Evolutionary conservation across 2,113 vertebrate species (phyloP), one percentile per base, ranked within the genome.

Genomic region (Rhagologus leucostigma): DNA sequence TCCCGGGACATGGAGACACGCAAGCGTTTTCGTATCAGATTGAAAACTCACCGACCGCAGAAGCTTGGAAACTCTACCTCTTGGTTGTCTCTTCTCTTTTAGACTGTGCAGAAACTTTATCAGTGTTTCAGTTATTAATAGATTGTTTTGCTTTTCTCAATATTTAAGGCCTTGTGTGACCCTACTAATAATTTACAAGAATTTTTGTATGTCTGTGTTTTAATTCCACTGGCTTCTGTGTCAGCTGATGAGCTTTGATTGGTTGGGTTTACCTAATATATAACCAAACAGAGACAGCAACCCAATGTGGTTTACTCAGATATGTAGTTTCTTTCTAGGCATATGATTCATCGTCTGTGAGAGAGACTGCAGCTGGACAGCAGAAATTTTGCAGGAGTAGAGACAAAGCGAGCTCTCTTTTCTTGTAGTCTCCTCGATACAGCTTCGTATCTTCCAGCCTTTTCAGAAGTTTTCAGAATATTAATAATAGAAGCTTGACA

Each of bases 261-360:
- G 96, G 91, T 86, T 87, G 85, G 88, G 78, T 95, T 95, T 95
- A 62, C 91, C 90, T 74, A 94, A 95, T 95, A 94, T 41, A 79
- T 97, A 96, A 96, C 94, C 89, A 93, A 96, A 94, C 79, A 95
- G 94, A 97, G 97, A 97, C 97, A 97, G 96, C 68, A 87, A 95
- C 83, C 80, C 83, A 84, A 7, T 96, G 95, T 78, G 90, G 93
- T 97, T 97, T 97, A n/a, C 86, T 95, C 89, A 96, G 94, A 96
- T 75, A 97, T 81, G 81, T 90, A 96, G 90, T 77, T 96, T 96
- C 95, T 97, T 91, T 96, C 95, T 90, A 97, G 95, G 94, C 92
- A 89, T 88, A 86, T 97, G 97, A 97, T 96, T 97, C 88, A 87
- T 91, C 47, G 86, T 90, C 96, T 97, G 84, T 70, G 95, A 96